A percentile compares a stretch with the other conserved stretches of the same genome.
Conservation (phyloP, 2,797 vertebrate species). For the Acridotheres tristis region DNA sequence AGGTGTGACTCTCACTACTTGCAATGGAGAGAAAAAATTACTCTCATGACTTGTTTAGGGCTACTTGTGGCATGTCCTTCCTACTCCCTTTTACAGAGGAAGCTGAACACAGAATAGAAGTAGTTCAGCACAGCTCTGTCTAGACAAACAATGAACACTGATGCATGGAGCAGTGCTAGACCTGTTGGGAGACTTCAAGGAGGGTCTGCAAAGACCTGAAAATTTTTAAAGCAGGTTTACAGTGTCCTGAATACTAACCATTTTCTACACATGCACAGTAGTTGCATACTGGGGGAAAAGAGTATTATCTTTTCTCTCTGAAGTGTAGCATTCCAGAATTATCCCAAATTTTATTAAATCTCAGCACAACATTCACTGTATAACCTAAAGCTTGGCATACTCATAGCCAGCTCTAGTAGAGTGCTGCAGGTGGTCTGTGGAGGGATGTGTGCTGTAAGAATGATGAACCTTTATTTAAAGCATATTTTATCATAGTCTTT, state of each 20-base stretch:
- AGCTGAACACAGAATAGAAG: background rate
- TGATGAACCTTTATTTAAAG: background rate
- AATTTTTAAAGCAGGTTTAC: background rate
- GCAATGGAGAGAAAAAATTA: background rate
- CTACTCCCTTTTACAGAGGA: background rate
- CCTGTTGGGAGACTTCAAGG: background rate
- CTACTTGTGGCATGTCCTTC: background rate
- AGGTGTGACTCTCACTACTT: background rate
- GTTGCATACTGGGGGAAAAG: background rate
- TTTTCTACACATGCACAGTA: accelerated
- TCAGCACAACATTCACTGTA: background rate
- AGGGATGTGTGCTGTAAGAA: background rate
- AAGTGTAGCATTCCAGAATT: background rate
- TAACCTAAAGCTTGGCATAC: background rate
- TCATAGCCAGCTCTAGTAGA: background rate
- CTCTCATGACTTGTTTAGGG: background rate
- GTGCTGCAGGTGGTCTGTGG: background rate
- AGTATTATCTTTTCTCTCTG: background rate
- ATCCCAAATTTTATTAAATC: background rate
- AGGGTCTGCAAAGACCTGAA: background rate
- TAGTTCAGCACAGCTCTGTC: background rate
- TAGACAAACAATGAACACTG: background rate
- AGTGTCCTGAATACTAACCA: background rate
- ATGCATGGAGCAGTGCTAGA: background rate
- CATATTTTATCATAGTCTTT: background rate